Base-by-base conservation (phyloP, 2,797 vertebrate species). In the Diplodus sargus region DNA sequence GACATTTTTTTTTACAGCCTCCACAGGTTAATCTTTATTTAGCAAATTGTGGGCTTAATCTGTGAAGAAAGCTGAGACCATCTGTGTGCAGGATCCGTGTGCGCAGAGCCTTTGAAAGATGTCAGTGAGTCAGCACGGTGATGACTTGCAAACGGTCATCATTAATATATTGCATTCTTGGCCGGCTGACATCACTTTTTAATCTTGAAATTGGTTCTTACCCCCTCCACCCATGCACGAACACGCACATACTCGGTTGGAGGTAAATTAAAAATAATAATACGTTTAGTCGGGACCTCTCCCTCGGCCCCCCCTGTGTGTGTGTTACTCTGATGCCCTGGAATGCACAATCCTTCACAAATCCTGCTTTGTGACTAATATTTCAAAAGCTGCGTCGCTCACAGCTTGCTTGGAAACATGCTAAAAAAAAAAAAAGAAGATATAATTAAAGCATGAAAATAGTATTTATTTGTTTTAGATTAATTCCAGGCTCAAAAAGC, bases 371-470 rank as follows among this genome's bases (percentile, higher is more conserved):
- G 72, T 89, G 64, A 79, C 72, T 60, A 81, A 85, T 73, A 80
- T 76, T 81, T 73, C 59, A 62, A 75, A 90, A 64, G 64, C 74
- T 34, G 57, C 34, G 47, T 61, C 69, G 64, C 57, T 82, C 52
- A 61, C 65, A 61, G 78, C 61, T 70, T 85, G 86, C 79, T 87
- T 79, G 75, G 60, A 87, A 83, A 82, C 73, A 77, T 64, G 47
- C 57, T 70, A 25, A 25, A 25, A 25, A 28, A 28, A 28, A 48
- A 43, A 83, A 76, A 64, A 51, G 61, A 69, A 66, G 59, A 79
- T 76, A 74, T 83, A 82, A 90, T 90, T 86, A 89, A 81, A 62
- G 63, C 34, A 70, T 82, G 66, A 66, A 88, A 90, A 88, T 70
- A 71, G 61, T 83, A 70, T 74, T 87, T 85, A 82, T 79, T 77